Conservation (phyloP, 2,113 vertebrate genomes). For the Apaloderma vittatum region DNA sequence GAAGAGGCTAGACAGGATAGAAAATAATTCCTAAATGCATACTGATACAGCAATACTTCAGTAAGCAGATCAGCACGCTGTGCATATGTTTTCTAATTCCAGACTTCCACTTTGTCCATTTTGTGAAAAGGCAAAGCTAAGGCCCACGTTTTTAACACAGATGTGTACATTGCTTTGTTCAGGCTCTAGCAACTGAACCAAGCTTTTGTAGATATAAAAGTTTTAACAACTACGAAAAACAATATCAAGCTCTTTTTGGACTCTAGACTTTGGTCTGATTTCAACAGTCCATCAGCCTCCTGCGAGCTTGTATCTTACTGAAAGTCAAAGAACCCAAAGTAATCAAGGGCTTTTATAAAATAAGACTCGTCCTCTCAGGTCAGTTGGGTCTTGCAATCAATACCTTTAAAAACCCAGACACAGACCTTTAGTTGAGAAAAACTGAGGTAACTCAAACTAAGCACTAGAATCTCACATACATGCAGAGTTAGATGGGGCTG, state of each 20-base stretch:
- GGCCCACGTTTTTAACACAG: neutral
- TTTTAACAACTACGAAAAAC: neutral
- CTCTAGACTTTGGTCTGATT: neutral
- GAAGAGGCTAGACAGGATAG: neutral
- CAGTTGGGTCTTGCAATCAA: neutral
- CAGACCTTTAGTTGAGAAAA: neutral
- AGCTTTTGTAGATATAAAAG: neutral
- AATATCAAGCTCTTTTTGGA: neutral
- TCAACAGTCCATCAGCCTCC: neutral
- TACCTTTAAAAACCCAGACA: neutral
- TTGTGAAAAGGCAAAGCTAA: neutral
- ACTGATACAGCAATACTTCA: neutral
- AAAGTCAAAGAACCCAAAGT: neutral
- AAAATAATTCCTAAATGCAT: neutral
- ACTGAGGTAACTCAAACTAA: neutral
- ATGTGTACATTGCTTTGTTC: neutral
- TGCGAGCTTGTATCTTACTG: neutral
- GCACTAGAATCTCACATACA: neutral
- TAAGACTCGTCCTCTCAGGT: neutral
- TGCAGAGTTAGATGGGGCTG: neutral
- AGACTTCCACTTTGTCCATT: neutral
- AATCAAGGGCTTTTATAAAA: neutral
- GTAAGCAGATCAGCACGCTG: neutral
- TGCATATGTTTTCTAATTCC: accelerated
- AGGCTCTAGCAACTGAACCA: neutral